Evolutionary conservation across 2,113 vertebrate species (phyloP), one percentile per base, ranked within the genome.

Genomic region (Albula glossodonta): DNA sequence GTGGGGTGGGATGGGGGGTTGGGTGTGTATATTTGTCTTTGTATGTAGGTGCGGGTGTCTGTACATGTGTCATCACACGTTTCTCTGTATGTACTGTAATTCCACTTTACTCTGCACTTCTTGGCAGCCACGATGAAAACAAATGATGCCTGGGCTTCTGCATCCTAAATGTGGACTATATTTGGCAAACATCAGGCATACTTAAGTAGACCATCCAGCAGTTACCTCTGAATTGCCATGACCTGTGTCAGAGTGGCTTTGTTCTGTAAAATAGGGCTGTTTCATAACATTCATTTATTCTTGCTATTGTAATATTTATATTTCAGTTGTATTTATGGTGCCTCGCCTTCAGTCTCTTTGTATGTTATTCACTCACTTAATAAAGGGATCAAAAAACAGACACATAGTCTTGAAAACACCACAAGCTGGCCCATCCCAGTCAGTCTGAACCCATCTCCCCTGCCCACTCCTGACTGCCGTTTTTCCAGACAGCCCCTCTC

Each of bases 81-180:
- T 15, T 41, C 9, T 57, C n/a, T 41, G 81, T 53, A 25, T 56
- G 31, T 57, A 31, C 25, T 41, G 81, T 53, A 31, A 31, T 31
- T 74, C n/a, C n/a, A 74, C n/a, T 74, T n/a, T 31, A 74, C 70
- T n/a, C 63, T 5, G 15, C 52, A 63, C 81, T 41, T 31, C 53
- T 83, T 63, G 81, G 53, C 56, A 83, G 56, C 48, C 19, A 48
- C 53, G 49, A 19, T 49, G 81, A 83, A 63, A 60, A 83, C 53
- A 83, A 83, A 83, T 13, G 41, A 48, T 4, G 53, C 56, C 81
- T 57, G 3, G 52, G 56, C 31, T 31, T 82, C 60, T 17, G 11
- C 53, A 41, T 63, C 17, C 19, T 31, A 48, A 31, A 19, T 12
- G 63, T 56, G 9, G 53, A 74, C 56, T 5, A 17, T 56, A 53